Evolutionary conservation across 2,113 vertebrate species (phyloP), one percentile per base, ranked within the genome.

Genomic region (Gallinago undulata): DNA sequence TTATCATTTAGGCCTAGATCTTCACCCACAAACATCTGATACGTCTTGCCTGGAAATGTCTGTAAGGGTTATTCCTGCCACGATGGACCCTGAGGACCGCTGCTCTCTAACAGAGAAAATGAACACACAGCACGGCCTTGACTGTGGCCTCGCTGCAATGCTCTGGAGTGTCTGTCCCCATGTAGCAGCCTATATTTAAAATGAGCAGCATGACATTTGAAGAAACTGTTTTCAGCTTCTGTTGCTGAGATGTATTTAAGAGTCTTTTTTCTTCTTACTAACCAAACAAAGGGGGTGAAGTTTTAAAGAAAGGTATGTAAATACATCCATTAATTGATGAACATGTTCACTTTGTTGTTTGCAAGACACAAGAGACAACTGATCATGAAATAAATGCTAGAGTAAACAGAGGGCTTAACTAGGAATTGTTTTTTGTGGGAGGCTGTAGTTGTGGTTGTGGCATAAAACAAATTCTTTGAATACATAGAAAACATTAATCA

Each of bases 381-480:
- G 15, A 9, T 81, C 45, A 11, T 25, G 33, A n/a, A 87, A 62
- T 51, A 57, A 91, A 73, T 0, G 8, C n/a, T 62, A 17, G 31
- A 66, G 73, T 66, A 75, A 92, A 92, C 2, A 5, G 15, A 87
- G 19, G 9, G 6, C 63, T 94, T 82, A 84, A 66, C 48, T 50
- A 23, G 45, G 47, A 93, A 74, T 68, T 82, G 24, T 28, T 95
- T 93, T 93, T 62, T 91, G 74, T 63, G 74, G 19, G 5, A 95
- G 94, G 39, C 53, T 76, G 60, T 35, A 85, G 19, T 39, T 89
- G 56, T 60, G 51, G n/a, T 69, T 87, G 69, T 87, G 69, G 80
- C 66, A 68, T 79, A 85, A 84, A 89, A 23, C 37, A 60, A 90
- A 92, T 87, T 89, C 45, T 93, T 90, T 95, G 73, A 92, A 60